Base-by-base conservation (phyloP, 2,888 invertebrate genomes). In the Norana najaformis region DNA sequence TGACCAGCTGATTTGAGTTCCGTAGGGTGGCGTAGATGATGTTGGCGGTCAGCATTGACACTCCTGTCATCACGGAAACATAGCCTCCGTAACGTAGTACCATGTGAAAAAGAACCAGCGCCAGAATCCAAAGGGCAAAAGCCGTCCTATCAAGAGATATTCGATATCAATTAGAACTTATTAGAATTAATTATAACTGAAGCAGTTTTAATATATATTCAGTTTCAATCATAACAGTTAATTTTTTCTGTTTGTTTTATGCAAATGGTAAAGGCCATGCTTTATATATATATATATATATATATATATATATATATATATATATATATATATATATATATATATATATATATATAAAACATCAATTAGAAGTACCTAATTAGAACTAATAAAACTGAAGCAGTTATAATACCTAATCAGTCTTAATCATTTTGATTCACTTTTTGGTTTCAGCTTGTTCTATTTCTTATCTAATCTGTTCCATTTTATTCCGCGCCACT, bases 41-140 rank as follows among this genome's bases (percentile, higher is more conserved):
- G 93, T 96, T 96, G 16, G 96, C 95, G 18, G 94, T 92, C n/a
- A 96, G 90, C 93, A 96, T 95, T 30, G 95, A 93, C 47, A 94
- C 90, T 0, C 96, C 96, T 13, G 95, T 95, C 30, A 96, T 90
- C 11, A 94, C 94, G 69, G 96, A 93, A 91, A 95, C 95, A 91
- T 95, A 95, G 8, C 96, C 96, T 0, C 96, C 96, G 91, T 96
- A 96, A 14, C 95, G 94, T 34, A 96, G 95, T 53, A 96, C 95
- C 90, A 96, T 95, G 92, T 95, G 95, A 92, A 96, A 95, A 88
- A 96, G 93, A 90, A 96, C 95, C 92, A 96, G 95, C 1, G 96
- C 94, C 83, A 96, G 92, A 23, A 96, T 91, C 96, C 96, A 96
- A 88, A 95, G 94, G 8, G 96, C 95, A 91, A 96, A 96, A 2